phyloP scores from a whole-genome alignment of 1,140 invertebrate species.

The Ceratosolen solmsi region DNA sequence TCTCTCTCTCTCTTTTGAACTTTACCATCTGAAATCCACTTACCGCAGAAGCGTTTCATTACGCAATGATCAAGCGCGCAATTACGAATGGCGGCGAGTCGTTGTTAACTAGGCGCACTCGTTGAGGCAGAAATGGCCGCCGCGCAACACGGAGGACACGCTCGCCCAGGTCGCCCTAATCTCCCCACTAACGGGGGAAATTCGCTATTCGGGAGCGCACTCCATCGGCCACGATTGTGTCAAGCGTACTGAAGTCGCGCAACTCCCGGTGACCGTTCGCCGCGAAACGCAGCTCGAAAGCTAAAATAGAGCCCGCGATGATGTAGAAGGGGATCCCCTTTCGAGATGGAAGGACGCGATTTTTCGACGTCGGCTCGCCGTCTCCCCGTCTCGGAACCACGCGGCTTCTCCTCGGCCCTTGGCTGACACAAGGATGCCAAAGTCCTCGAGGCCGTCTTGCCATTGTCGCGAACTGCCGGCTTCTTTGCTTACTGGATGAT shows the following conservation, averaged over 20 bases:
- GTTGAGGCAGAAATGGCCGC: no score
- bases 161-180: no score
- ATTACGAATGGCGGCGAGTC: not conserved
- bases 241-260: slow-evolving; percentile 15
- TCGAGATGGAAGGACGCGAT: not conserved
- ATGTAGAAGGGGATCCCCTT: slow-evolving; percentile 5
- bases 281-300: not conserved
- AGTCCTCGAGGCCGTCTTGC: no score
- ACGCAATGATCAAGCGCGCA: not conserved
- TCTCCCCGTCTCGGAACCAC: not conserved
- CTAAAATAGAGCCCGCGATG: slow-evolving; percentile 31
- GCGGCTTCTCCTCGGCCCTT: no score
- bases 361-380: not conserved
- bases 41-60: not conserved
- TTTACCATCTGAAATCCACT: not conserved
- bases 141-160: no score
- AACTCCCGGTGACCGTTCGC: not conserved
- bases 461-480: no score
- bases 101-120: not conserved
- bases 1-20: no score
- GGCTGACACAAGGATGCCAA: no score
- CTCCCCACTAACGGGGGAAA: not conserved
- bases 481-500: no score
- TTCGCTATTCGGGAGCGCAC: not conserved
- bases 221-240: slow-evolving; percentile 40